A percentile compares a stretch with the other conserved stretches of the same genome.
Conservation (phyloP, 2,113 vertebrate genomes). For the Tachuris rubrigastra region DNA sequence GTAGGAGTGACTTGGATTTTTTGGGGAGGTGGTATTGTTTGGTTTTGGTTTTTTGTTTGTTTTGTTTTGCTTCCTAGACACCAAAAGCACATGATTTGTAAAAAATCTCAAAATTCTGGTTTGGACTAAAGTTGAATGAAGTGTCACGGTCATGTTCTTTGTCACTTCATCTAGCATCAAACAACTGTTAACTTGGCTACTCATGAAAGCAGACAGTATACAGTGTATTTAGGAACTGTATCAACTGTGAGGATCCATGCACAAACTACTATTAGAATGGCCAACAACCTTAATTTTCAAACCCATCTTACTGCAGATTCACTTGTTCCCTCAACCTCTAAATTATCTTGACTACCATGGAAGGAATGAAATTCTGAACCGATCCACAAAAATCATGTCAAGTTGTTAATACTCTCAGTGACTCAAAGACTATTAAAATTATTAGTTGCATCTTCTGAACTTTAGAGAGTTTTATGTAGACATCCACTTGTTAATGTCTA, state of each 20-base stretch:
- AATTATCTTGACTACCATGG: neutral
- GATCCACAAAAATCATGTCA: neutral
- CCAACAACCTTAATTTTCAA: neutral
- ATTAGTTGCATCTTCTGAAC: neutral
- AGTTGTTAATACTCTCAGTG: neutral
- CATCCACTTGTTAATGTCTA: neutral
- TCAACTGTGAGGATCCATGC: neutral
- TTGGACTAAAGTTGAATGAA: neutral
- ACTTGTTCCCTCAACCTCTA: neutral
- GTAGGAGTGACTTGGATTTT: neutral
- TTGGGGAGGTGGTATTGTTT: neutral
- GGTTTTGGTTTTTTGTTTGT: neutral
- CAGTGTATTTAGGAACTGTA: neutral
- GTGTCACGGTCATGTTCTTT: rapidly evolving
- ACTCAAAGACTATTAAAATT: neutral
- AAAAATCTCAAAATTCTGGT: neutral
- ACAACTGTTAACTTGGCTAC: neutral
- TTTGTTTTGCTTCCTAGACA: neutral
- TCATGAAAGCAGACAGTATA: neutral
- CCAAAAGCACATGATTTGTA: neutral
- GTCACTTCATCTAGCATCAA: neutral
- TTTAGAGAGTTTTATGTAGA: neutral
- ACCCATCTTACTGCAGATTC: neutral
- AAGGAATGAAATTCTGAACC: neutral
- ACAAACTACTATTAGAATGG: neutral